Evolutionary conservation across 35 echinoderm and acorn worm species (phyloP), one percentile per base, ranked within the genome.

Genomic region (Chiridota heheva): DNA sequence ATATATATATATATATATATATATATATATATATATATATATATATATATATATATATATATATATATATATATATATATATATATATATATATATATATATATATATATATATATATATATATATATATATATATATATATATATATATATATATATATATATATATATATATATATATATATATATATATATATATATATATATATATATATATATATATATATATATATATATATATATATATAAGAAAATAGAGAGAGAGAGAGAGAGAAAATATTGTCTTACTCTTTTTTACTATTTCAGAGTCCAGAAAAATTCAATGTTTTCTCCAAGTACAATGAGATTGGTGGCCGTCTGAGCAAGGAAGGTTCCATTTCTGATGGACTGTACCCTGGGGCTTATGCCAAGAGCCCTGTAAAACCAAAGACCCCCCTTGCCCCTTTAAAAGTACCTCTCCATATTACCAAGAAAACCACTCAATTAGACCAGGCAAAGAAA

Each of bases 271-370:
- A 29, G 1, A 57, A 85, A 6, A 3, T 7, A 20, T 43, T 46
- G 18, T 63, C 5, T 58, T 38, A 20, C 0, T 37, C 57, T 55
- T 15, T 10, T 36, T 67, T 60, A 1, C 4, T 73, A 36, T 40
- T 70, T 32, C 80, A 90, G 80, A 69, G 48, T 47, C 46, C 36
- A 41, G 43, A 69, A 31, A 47, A 45, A 40, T 44, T 82, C 3
- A 83, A 93, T 36, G 69, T 93, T 27, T 93, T 93, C 42, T 42
- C 30, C 30, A 79, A 87, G 34, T 93, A 93, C 55, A 82, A 93
- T 75, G 90, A 93, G 18, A 74, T 93, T 70, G 90, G 90, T 17
- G 90, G 90, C 5, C 51, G 90, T 39, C 38, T 92, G 10, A 92
- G 90, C 61, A 86, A 83, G 75, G 90, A 92, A 64, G 90, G 90